phyloP scores from a whole-genome alignment of 2,888 invertebrate genomes.

The Branchipolynoe longqiensis region DNA sequence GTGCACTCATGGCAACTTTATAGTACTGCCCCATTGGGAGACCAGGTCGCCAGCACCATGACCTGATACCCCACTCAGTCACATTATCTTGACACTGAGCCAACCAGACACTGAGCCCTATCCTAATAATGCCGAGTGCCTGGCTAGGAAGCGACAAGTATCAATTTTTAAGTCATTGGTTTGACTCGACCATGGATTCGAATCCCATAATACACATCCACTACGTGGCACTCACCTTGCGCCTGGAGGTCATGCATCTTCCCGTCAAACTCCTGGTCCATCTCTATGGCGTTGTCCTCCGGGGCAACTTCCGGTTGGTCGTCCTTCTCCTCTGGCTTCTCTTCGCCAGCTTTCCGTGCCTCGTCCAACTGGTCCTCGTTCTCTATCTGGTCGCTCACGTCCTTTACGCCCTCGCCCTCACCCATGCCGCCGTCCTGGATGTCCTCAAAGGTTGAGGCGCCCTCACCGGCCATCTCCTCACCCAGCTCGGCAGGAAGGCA shows the following conservation, averaged over 20 bases:
- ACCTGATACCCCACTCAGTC: no score
- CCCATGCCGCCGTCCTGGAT: constrained; percentile 91
- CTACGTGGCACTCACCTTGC: no score
- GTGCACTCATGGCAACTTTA: no score
- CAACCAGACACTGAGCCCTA: no score
- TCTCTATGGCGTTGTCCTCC: constrained; percentile 86
- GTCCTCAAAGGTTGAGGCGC: constrained; percentile 82
- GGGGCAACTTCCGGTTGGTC: constrained; percentile 75
- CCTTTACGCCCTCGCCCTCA: constrained; percentile 93
- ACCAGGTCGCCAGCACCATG: no score
- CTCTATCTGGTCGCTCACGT: constrained; percentile 95
- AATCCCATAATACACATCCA: no score
- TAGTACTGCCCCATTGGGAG: no score
- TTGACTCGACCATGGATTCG: no score
- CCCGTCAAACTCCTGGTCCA: constrained; percentile 97
- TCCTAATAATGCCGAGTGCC: no score
- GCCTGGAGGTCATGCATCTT: constrained; percentile 87
- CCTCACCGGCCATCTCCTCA: constrained; percentile 83
- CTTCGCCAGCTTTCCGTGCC: constrained; percentile 89
- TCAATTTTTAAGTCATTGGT: no score
- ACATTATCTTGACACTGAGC: no score
- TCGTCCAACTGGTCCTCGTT: constrained; percentile 95
- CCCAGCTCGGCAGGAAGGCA: constrained; percentile 89
- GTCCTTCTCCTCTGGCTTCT: constrained; percentile 90
- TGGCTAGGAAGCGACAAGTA: no score